Evolutionary conservation across 2,113 vertebrate genomes (phyloP), one percentile per base, ranked within the genome.

Genomic region (Ageneiosus marmoratus): DNA sequence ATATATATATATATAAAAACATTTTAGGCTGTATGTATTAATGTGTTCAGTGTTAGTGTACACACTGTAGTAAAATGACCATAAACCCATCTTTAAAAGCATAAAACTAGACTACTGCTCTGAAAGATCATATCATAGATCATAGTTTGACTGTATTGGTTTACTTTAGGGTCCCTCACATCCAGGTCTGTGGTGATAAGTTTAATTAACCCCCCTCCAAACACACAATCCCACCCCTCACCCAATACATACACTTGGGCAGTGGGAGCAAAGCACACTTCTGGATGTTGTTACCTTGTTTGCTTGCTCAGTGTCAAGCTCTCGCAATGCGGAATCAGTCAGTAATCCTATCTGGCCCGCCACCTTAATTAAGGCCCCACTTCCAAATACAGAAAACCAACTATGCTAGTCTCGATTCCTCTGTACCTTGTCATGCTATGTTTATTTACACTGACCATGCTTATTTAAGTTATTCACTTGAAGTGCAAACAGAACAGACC

Each of bases 381-480:
- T 90, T 89, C 86, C 85, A 77, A 89, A 89, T 89, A 90, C 87
- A 88, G 78, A 83, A 80, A 85, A 85, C 91, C 89, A 90, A 91
- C 91, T 89, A 90, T 88, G 58, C 67, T 37, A 50, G 86, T 89
- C 92, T 88, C 70, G 22, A 48, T 84, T 84, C 74, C 55, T 12
- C 91, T 87, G 84, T 89, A 85, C 88, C 80, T 80, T 77, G 92
- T 88, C 89, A 89, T 79, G 85, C 88, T 83, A 83, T 86, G 90
- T 94, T 95, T 91, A 94, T 96, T 95, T 93, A 92, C 90, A 85
- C 22, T 88, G 88, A 89, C 82, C 87, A 86, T 92, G 93, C 92
- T 94, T 91, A 90, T 94, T 94, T 94, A 87, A 94, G 92, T 90
- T 88, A 83, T 88, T 90, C 89, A 65, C 88, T 90, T 92, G 93